These are phyloP conservation scores for Amphimallon solstitiale DNA, from an alignment of 2,888 invertebrate genomes.

Conservation along the genomic window DNA sequence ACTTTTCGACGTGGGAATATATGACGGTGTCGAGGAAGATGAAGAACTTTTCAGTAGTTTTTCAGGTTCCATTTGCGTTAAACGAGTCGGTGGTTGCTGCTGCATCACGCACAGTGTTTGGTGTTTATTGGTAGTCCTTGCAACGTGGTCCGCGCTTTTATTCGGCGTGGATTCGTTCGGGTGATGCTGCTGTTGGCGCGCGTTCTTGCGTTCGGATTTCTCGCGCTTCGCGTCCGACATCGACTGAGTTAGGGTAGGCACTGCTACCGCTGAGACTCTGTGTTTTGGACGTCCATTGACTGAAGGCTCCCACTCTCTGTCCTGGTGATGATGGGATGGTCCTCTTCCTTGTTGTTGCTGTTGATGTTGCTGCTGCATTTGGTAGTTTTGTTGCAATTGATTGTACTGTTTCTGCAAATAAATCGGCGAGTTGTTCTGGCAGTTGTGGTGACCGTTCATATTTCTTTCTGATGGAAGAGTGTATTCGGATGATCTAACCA, in stretches of 20 bases:
- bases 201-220: conserved; percentile 44
- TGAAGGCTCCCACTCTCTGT: conserved; percentile 54
- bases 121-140: conserved; percentile 12
- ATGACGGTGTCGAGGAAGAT: conserved; percentile 8
- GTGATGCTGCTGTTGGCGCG: conserved; percentile 42
- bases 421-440: conserved; percentile 24
- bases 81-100: conserved; percentile 29
- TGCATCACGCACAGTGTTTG: conserved; percentile 30
- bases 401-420: conserved; percentile 15
- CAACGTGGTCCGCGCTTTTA: conserved; percentile 14
- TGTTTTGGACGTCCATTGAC: conserved; percentile 56
- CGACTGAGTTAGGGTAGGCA: conserved; percentile 56
- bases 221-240: conserved; percentile 49
- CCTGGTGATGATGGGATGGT: conserved; percentile 38
- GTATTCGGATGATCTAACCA: conserved; percentile 65
- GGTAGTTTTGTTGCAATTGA: conserved; percentile 34
- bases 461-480: conserved; percentile 58
- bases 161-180: conserved; percentile 32
- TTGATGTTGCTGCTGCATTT: conserved; percentile 39
- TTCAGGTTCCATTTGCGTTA: conserved; percentile 39
- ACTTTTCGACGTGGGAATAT: conserved; percentile 38
- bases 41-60: conserved; percentile 28
- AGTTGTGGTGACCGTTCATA: conserved; percentile 56
- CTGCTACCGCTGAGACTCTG: conserved; percentile 50
- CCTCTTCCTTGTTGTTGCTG: conserved; percentile 41